A percentile compares a stretch with the other conserved stretches of the same genome.
phyloP scores from a whole-genome alignment of 2,888 invertebrate species.

The Psylliodes chrysocephalus region DNA sequence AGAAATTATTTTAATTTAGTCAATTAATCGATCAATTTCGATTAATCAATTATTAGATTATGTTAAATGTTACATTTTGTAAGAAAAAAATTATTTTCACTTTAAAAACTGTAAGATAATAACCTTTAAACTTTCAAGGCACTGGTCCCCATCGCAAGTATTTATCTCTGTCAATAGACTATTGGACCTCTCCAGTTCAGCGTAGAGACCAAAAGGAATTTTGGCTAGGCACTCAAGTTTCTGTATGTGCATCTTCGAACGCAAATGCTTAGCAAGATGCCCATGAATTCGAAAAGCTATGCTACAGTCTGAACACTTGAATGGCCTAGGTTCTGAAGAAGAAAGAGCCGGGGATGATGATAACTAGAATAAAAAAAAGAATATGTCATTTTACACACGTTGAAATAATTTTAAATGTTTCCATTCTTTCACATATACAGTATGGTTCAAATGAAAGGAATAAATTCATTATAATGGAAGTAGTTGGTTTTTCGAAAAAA shows the following conservation, averaged over 20 bases:
- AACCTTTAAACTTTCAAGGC: slow-evolving; percentile 87
- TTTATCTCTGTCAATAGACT: slow-evolving; percentile 94
- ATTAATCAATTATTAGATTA: no score
- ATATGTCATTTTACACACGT: no score
- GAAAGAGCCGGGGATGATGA: slow-evolving; percentile 73
- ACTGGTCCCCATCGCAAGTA: slow-evolving; percentile 95
- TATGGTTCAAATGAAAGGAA: no score
- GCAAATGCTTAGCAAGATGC: slow-evolving; percentile 94
- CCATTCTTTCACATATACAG: no score
- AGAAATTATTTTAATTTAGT: no score
- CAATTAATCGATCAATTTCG: no score
- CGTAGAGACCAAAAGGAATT: slow-evolving; percentile 92
- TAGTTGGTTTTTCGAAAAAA: no score
- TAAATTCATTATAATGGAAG: no score
- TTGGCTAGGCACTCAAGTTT: slow-evolving; percentile 92
- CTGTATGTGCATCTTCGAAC: slow-evolving; percentile 96
- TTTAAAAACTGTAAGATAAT: no score
- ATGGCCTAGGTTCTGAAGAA: slow-evolving; percentile 92
- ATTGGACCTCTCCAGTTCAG: slow-evolving; percentile 91
- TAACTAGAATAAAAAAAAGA: slow-evolving; percentile 60
- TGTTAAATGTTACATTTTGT: no score
- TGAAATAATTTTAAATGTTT: no score
- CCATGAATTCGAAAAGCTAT: slow-evolving; percentile 97
- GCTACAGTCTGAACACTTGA: slow-evolving; percentile 95
- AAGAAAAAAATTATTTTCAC: no score